Evolutionary conservation across 2,888 invertebrate species (phyloP).

Genomic region (Belgica antarctica): DNA sequence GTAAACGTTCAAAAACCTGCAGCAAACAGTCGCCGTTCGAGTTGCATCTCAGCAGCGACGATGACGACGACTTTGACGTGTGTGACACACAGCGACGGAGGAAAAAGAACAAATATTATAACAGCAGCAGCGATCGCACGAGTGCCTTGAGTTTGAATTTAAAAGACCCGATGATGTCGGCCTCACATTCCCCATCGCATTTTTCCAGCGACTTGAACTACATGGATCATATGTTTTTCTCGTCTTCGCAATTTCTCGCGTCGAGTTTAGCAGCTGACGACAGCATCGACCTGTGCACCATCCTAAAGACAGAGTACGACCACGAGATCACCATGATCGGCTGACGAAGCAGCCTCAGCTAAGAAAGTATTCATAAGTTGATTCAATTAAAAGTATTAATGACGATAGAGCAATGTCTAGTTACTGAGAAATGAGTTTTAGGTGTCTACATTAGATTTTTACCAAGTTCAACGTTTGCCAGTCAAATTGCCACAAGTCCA

Average conservation of each 20-base stretch:
- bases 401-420: conserved; percentile 4
- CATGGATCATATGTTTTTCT: conserved; percentile 43
- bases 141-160: conserved; percentile 40
- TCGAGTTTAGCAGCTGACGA: conserved; percentile 27
- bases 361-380: background rate
- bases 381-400: background rate
- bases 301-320: conserved; percentile 37
- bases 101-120: conserved; percentile 19
- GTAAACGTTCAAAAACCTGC: background rate
- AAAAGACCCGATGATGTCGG: conserved; percentile 39
- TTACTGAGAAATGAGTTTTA: background rate
- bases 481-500: conserved; percentile 32
- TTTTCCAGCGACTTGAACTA: conserved; percentile 37
- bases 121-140: conserved; percentile 27
- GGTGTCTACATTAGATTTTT: background rate
- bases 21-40: background rate
- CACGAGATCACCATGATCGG: conserved; percentile 36
- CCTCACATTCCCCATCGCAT: conserved; percentile 43
- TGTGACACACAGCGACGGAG: background rate
- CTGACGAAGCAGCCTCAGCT: conserved; percentile 7
- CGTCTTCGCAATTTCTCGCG: conserved; percentile 37
- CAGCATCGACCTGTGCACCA: conserved; percentile 35
- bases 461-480: conserved; percentile 20
- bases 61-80: conserved; percentile 14
- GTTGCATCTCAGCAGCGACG: conserved; percentile 18